Evolutionary conservation across 2,797 vertebrate genomes (phyloP).

Genomic region (Hemitrygon akajei): DNA sequence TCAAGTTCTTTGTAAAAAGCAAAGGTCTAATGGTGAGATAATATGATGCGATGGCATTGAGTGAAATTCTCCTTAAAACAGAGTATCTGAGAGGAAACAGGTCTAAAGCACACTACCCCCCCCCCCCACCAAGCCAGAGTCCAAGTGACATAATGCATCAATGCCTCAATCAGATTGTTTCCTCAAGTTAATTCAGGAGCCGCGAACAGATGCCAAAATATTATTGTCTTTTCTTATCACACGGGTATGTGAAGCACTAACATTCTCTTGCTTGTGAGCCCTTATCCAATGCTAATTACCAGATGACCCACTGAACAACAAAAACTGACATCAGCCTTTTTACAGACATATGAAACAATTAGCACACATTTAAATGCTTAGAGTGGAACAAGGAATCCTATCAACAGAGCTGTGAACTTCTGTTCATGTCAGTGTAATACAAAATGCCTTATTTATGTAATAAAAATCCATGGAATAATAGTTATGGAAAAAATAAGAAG

Average conservation of each 20-base stretch:
- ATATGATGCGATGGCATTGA: not conserved
- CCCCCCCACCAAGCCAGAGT: not conserved
- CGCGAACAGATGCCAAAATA: slow-evolving; percentile 40
- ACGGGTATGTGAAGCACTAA: slow-evolving; percentile 53
- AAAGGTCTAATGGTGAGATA: not conserved
- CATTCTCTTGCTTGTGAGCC: slow-evolving; percentile 50
- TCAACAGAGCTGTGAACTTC: not conserved
- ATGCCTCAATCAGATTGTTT: slow-evolving; percentile 15
- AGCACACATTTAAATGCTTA: not conserved
- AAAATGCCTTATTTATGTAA: not conserved
- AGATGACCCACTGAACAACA: not conserved
- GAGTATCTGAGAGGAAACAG: not conserved
- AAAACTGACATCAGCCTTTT: slow-evolving; percentile 8
- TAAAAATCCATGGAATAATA: no score
- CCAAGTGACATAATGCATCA: not conserved
- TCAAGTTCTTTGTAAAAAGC: not conserved
- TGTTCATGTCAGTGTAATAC: not conserved
- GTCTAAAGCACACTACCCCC: not conserved
- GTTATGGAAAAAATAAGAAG: no score
- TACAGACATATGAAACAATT: not conserved
- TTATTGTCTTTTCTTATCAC: slow-evolving; percentile 51
- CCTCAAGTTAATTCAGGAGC: slow-evolving; percentile 43
- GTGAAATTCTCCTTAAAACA: not conserved
- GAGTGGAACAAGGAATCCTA: not conserved
- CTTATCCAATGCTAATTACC: slow-evolving; percentile 51